These are phyloP conservation scores for Limenitis camilla DNA, from an alignment of 2,888 invertebrate species.

Conservation along the genomic window DNA sequence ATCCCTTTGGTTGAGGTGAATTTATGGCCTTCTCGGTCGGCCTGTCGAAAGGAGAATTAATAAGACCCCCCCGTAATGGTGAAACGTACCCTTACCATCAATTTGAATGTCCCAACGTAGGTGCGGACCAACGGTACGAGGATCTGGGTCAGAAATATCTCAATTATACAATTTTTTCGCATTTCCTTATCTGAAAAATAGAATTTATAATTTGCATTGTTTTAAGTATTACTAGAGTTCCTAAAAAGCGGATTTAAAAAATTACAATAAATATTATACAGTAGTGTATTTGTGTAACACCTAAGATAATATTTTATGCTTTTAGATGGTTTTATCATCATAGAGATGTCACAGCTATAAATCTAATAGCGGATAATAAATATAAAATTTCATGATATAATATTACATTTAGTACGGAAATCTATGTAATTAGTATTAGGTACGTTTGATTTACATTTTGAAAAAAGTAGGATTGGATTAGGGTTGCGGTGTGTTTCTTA, in stretches of 20 bases:
- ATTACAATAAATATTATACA: no score
- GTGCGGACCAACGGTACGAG: conserved; percentile 57
- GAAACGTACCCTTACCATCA: conserved; percentile 73
- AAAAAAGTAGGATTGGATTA: no score
- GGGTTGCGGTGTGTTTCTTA: no score
- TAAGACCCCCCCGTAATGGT: conserved; percentile 74
- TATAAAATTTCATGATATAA: no score
- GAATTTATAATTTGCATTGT: conserved; percentile 45
- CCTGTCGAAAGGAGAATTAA: conserved; percentile 75
- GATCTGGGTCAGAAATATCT: conserved; percentile 60
- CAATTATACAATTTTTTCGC: conserved; percentile 28
- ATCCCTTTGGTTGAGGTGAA: conserved; percentile 74
- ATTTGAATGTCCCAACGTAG: conserved; percentile 72
- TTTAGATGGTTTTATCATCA: no score
- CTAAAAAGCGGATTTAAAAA: not conserved
- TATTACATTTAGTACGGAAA: no score
- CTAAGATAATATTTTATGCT: no score
- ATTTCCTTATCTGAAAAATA: conserved; percentile 44
- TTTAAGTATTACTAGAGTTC: conserved; percentile 39
- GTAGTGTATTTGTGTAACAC: no score
- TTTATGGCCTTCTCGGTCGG: conserved; percentile 72
- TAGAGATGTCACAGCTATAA: no score
- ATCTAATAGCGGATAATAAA: no score
- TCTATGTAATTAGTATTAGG: not conserved
- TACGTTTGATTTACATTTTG: not conserved